These are phyloP conservation scores for Stercorarius parasiticus DNA, from an alignment of 2,113 vertebrate genomes.

Conservation along the genomic window DNA sequence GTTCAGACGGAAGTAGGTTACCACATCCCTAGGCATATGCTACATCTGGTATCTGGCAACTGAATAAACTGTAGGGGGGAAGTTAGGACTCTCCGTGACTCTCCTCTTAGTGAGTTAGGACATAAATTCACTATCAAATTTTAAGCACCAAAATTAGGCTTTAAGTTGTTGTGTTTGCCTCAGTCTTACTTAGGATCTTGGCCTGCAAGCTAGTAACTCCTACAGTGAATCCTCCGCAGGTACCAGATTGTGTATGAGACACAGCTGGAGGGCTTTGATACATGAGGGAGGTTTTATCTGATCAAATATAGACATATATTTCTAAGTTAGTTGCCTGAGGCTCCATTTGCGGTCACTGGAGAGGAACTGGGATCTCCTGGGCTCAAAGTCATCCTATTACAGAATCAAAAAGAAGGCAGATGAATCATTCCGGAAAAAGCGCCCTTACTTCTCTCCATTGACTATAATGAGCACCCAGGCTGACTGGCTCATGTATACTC, in stretches of 20 bases:
- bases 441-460: not conserved
- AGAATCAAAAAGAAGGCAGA: not conserved
- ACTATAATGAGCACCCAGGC: not conserved
- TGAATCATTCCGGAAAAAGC: not conserved
- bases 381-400: not conserved
- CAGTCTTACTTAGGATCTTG: not conserved
- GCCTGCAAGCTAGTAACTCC: not conserved
- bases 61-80: not conserved
- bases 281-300: not conserved
- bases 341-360: not conserved
- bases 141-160: not conserved
- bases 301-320: not conserved
- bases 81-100: not conserved
- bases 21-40: rapidly evolving
- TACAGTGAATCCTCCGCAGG: not conserved
- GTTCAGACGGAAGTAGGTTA: not conserved
- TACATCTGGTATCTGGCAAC: not conserved
- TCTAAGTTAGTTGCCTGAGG: conserved; percentile 1
- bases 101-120: not conserved
- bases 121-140: not conserved
- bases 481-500: not conserved
- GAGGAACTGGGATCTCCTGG: not conserved
- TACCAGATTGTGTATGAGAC: not conserved
- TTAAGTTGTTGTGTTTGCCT: not conserved
- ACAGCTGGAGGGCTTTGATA: not conserved